phyloP scores from a whole-genome alignment of 53 echinoderm and acorn worm species.

The Arbacia lixula region DNA sequence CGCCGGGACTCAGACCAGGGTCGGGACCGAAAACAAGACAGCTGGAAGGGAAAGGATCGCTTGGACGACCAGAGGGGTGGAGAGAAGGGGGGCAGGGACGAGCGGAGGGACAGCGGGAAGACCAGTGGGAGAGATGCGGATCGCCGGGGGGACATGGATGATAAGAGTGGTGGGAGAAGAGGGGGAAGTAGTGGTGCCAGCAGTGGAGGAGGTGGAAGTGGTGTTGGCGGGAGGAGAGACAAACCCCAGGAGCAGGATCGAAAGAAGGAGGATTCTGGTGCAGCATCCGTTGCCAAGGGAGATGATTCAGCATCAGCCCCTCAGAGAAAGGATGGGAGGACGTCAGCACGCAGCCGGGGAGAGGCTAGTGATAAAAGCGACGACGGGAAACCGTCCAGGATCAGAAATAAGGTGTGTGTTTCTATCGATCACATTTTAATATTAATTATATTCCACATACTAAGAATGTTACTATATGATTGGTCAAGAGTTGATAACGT shows the following conservation, averaged over 20 bases:
- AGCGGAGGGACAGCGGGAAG: slow-evolving; percentile 18
- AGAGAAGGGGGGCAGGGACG: slow-evolving; percentile 12
- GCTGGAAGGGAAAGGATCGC: slow-evolving; percentile 49
- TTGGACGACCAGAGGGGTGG: slow-evolving; percentile 28
- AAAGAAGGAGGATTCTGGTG: too few species aligned
- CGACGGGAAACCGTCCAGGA: slow-evolving; percentile 32
- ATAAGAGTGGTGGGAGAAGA: slow-evolving; percentile 24
- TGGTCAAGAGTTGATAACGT: too few species aligned
- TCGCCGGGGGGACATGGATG: background rate
- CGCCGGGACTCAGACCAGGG: slow-evolving; percentile 30
- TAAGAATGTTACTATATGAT: too few species aligned
- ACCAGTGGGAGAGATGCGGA: background rate
- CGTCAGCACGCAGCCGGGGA: background rate
- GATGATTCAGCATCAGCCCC: slow-evolving; percentile 14
- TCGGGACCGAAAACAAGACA: slow-evolving; percentile 9
- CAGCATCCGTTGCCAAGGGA: slow-evolving; percentile 1
- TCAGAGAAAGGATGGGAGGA: slow-evolving; percentile 1
- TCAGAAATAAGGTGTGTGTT: slow-evolving; percentile 58
- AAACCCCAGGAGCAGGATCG: background rate
- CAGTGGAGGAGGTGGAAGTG: slow-evolving; percentile 20
- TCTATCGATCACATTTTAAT: too few species aligned
- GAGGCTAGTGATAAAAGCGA: slow-evolving; percentile 23
- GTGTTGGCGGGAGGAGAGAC: slow-evolving; percentile 1
- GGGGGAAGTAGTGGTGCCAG: slow-evolving; percentile 25
- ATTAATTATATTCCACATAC: too few species aligned